Conservation (phyloP, 2,888 invertebrate genomes). For the Cryptocheilus praepositus region DNA sequence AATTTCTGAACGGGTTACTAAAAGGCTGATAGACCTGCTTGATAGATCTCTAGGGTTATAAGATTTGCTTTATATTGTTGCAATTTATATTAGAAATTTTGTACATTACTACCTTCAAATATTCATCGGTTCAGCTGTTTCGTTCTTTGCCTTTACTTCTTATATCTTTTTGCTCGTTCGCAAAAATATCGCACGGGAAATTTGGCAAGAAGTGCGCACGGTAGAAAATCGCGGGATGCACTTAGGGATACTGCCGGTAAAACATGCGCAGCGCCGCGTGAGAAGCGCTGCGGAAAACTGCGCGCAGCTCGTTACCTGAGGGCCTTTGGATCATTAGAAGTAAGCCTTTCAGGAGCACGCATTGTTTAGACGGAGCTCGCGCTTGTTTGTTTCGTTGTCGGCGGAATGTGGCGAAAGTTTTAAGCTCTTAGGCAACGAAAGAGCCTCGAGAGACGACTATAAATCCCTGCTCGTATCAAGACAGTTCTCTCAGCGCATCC, state of each 20-base stretch:
- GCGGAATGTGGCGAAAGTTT: no score
- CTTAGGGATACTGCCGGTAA: conserved; percentile 59
- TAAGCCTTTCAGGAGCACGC: conserved; percentile 31
- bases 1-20: no score
- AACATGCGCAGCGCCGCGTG: conserved; percentile 20
- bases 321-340: conserved; percentile 32
- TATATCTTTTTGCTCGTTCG: neutral
- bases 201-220: conserved; percentile 43
- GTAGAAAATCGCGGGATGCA: conserved; percentile 59
- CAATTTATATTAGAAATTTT: no score
- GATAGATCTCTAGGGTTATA: no score
- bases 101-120: no score
- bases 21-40: no score
- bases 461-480: no score
- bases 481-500: no score
- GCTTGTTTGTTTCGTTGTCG: no score
- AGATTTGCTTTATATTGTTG: no score
- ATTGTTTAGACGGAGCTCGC: neutral
- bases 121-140: neutral
- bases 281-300: conserved; percentile 14
- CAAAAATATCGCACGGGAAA: conserved; percentile 23
- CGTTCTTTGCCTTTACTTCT: neutral
- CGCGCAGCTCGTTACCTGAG: conserved; percentile 3
- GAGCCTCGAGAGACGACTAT: no score
- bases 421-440: no score